A percentile compares a stretch with the other conserved stretches of the same genome.
These are phyloP conservation scores for Frankliniella fusca DNA, from an alignment of 2,888 invertebrate species.

Conservation along the genomic window DNA sequence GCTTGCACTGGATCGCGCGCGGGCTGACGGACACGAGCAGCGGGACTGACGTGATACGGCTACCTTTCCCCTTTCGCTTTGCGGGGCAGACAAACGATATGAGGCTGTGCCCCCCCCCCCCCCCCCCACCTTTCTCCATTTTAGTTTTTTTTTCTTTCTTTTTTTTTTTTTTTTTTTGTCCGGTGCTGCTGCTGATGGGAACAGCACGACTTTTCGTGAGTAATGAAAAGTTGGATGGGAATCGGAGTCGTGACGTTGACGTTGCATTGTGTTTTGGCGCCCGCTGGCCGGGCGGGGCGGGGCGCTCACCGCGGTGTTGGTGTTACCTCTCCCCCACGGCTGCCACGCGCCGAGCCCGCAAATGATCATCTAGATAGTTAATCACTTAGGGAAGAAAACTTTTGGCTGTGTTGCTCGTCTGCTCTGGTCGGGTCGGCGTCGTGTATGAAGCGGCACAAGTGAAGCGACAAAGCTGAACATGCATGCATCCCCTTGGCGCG, in stretches of 20 bases:
- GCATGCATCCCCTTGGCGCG: neutral
- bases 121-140: too few relatives aligned
- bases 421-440: neutral
- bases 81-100: slow-evolving; percentile 6
- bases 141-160: too few relatives aligned
- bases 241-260: neutral
- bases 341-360: too few relatives aligned
- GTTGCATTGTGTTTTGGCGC: too few relatives aligned
- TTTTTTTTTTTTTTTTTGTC: too few relatives aligned
- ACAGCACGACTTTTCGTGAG: slow-evolving; percentile 18
- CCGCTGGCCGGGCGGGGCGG: too few relatives aligned
- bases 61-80: too few relatives aligned
- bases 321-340: too few relatives aligned
- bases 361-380: too few relatives aligned
- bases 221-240: slow-evolving; percentile 20
- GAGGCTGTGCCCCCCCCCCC: neutral
- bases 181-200: neutral
- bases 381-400: too few relatives aligned
- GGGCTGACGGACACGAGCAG: neutral
- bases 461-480: neutral
- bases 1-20: neutral
- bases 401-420: too few relatives aligned
- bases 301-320: too few relatives aligned
- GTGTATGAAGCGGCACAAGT: neutral
- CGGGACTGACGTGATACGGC: neutral